Base-by-base conservation (phyloP, 2,888 invertebrate species). In the Bugula neritina region DNA sequence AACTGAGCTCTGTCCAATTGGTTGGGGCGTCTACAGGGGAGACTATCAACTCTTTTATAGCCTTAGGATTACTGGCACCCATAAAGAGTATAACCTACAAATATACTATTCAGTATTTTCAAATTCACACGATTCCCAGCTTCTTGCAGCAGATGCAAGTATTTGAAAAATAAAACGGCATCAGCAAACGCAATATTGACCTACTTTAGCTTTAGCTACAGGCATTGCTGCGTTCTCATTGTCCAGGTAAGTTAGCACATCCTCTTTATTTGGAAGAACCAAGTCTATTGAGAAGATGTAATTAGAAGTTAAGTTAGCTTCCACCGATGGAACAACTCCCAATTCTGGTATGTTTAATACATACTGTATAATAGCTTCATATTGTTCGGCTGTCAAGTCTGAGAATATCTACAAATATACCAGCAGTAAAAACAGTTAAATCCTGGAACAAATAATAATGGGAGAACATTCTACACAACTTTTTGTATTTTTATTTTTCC, bases 21-120 rank as follows among this genome's bases (percentile, higher is more conserved):
- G 70, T 54, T 29, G 70, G 70, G 10, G 21, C 23, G 17, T 43
- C 52, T 10, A 70, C 52, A 23, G 70, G 70, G 29, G 21, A 70
- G 27, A 70, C 70, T 10, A 70, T 23, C 5, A 54, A n/a, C 70
- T 70, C 70, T 27, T 54, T 43, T 29, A 70, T 52, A 29, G 70
- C 10, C 29, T 54, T 43, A 43, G 70, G 70, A 2, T 70, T 29
- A 10, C 23, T 23, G 2, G 52, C 70, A 5, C 70, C 70, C 70
- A 70, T 35, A 31, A 43, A 70, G 5, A 70, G 35, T 43, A 29
- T 54, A 5, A 63, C 63, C 63, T 63, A 43, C 43, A 43, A 43
- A 5, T n/a, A n/a, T n/a, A n/a, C n/a, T n/a, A n/a, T n/a, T n/a
- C n/a, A n/a, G n/a, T n/a, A n/a, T n/a, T n/a, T n/a, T n/a, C n/a